Evolutionary conservation across 2,113 vertebrate species (phyloP), one percentile per base, ranked within the genome.

Genomic region (Apistogramma diplotaenia): DNA sequence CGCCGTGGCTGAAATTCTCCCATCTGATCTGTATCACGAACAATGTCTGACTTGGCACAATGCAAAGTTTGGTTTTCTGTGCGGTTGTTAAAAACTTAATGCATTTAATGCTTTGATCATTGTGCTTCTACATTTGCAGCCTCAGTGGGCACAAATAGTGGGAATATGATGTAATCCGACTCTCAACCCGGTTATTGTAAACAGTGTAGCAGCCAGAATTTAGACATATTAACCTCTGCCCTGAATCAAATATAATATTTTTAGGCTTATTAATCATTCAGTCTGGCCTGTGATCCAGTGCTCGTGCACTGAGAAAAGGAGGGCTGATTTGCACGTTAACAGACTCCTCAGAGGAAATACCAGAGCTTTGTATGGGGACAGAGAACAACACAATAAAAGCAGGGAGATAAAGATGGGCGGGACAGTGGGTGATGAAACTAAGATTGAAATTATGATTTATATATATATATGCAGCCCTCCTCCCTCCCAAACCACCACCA

Each of bases 301-400:
- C 71, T 78, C 4, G 0, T 8, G 33, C 21, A 8, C 53, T 43
- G 29, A 79, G 61, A 70, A 73, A 84, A 55, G 29, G 76, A 31
- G 87, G 87, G 91, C 84, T 54, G 84, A 88, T 71, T 84, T 87
- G 87, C 85, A 91, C 85, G 85, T 91, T 85, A 4, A 83, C 76
- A 1, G 4, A 60, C 62, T 70, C 46, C 74, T 67, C 33, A 76
- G 56, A 91, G 92, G 90, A 93, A 91, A 91, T 84, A 56, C 77
- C 87, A 81, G 55, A 89, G 81, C 58, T 67, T 85, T 87, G 51
- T 78, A 27, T 61, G 58, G 59, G 25, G 65, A 77, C 29, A 55
- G 58, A 40, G 43, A 19, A 18, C 16, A 37, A n/a, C 23, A 49
- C 57, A 23, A 79, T 76, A 18, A 70, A 61, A 53, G 40, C 40